Percentiles rank a stretch among this genome's conserved stretches.
Conservation (phyloP, 2,797 vertebrate genomes). For the Anniella stebbinsi region DNA sequence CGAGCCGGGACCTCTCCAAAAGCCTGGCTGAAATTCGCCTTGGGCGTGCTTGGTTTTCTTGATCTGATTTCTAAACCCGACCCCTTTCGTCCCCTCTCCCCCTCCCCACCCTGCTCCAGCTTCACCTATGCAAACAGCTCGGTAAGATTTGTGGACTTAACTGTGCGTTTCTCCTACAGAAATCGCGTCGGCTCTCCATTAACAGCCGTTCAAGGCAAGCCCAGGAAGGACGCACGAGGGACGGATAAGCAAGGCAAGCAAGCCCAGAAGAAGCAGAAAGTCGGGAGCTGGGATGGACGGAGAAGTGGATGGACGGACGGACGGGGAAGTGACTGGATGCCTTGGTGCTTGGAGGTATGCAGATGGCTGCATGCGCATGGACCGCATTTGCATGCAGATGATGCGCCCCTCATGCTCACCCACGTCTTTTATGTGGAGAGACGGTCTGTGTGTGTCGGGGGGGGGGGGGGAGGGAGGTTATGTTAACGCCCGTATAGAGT, state of each 20-base stretch:
- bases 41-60: conserved; percentile 65
- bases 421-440: neutral
- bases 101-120: conserved; percentile 63
- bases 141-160: conserved; percentile 81
- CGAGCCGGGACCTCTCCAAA: conserved; percentile 74
- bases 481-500: neutral
- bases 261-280: conserved; percentile 67
- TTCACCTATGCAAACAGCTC: conserved; percentile 76
- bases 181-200: conserved; percentile 72
- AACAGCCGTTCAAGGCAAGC: conserved; percentile 65
- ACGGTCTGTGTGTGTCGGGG: too few relatives aligned
- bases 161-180: conserved; percentile 83
- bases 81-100: neutral
- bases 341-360: neutral
- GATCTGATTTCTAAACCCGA: neutral
- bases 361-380: neutral
- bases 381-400: conserved; percentile 13
- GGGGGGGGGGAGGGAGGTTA: neutral
- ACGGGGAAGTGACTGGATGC: neutral
- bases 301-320: neutral
- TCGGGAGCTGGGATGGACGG: conserved; percentile 48
- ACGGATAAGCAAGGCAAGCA: conserved; percentile 68
- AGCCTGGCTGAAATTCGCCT: conserved; percentile 73
- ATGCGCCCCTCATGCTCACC: neutral
- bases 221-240: conserved; percentile 7